Evolutionary conservation across 2,888 invertebrate species (phyloP).

Genomic region (Liodrosophila aerea): DNA sequence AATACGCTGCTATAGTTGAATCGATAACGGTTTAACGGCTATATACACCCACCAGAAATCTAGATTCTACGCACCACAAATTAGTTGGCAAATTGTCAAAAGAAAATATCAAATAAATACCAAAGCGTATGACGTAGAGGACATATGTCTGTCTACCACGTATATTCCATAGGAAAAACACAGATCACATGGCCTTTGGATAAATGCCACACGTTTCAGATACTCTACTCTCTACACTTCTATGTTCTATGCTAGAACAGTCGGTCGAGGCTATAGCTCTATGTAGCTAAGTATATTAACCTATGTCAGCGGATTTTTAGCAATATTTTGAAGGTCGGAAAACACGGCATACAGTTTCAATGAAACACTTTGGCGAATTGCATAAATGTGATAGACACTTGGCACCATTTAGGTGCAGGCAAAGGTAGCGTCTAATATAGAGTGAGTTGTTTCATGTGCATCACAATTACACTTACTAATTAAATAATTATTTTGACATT

Average conservation of each 20-base stretch:
- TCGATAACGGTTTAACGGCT: conserved; percentile 2
- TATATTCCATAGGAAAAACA: conserved; percentile 29
- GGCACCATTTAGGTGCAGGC: background rate
- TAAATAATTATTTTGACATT: no score
- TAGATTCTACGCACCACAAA: conserved; percentile 29
- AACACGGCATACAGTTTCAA: conserved; percentile 16
- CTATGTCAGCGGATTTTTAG: conserved; percentile 2
- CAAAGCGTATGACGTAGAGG: conserved; percentile 38
- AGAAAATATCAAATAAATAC: conserved; percentile 12
- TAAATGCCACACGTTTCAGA: conserved; percentile 47
- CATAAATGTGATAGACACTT: no score
- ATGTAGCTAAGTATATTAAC: conserved; percentile 10
- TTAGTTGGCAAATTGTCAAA: conserved; percentile 47
- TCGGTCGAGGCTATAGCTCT: conserved; percentile 18
- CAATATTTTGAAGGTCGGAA: conserved; percentile 63
- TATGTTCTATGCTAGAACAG: conserved; percentile 10
- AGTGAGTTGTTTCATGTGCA: background rate
- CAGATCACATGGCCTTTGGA: conserved; percentile 47
- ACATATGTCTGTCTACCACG: conserved; percentile 6
- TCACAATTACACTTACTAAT: conserved; percentile 46
- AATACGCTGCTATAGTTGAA: conserved; percentile 21
- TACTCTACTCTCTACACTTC: conserved; percentile 1
- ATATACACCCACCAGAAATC: conserved; percentile 15
- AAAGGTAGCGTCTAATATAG: no score
- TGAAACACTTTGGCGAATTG: background rate